Percentiles rank a stretch among this genome's conserved stretches.
phyloP scores from a whole-genome alignment of 2,888 invertebrate species.

The Cordylochernes scorpioides region DNA sequence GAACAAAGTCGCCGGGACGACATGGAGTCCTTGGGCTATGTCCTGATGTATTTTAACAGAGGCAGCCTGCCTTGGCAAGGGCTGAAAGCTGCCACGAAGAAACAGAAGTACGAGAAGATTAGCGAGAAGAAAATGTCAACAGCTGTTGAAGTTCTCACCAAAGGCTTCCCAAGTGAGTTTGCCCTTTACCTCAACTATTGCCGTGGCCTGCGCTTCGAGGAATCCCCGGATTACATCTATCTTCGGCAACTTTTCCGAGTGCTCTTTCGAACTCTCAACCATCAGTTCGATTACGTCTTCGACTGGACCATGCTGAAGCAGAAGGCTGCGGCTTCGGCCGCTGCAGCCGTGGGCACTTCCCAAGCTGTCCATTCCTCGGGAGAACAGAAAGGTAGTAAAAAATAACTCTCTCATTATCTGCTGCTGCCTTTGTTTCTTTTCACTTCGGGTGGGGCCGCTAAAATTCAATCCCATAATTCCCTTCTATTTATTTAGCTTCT shows the following conservation, averaged over 20 bases:
- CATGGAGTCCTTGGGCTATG: constrained; percentile 96
- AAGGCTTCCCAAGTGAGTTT: constrained; percentile 97
- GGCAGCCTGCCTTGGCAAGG: constrained; percentile 73
- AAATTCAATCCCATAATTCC: too few relatives aligned
- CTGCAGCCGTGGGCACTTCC: constrained; percentile 16
- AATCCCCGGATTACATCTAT: constrained; percentile 98
- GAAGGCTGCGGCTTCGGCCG: constrained; percentile 36
- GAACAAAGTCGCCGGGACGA: constrained; percentile 93
- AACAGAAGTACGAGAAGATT: constrained; percentile 96
- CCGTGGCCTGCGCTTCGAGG: constrained; percentile 89
- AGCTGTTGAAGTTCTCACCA: constrained; percentile 86
- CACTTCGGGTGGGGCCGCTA: too few relatives aligned
- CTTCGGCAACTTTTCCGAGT: constrained; percentile 93
- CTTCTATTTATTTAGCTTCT: too few relatives aligned
- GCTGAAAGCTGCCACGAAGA: constrained; percentile 82
- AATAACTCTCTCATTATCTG: too few relatives aligned
- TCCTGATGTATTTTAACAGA: constrained; percentile 90
- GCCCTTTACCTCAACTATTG: constrained; percentile 99
- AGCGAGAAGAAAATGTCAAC: constrained; percentile 99
- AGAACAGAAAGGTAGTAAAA: too few relatives aligned
- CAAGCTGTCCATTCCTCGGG: too few relatives aligned
- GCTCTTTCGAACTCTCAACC: constrained; percentile 93
- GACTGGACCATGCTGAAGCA: constrained; percentile 99
- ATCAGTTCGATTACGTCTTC: constrained; percentile 95
- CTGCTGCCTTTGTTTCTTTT: too few relatives aligned